Conservation (phyloP, 2,888 invertebrate species). For the Drosophila aldrichi region DNA sequence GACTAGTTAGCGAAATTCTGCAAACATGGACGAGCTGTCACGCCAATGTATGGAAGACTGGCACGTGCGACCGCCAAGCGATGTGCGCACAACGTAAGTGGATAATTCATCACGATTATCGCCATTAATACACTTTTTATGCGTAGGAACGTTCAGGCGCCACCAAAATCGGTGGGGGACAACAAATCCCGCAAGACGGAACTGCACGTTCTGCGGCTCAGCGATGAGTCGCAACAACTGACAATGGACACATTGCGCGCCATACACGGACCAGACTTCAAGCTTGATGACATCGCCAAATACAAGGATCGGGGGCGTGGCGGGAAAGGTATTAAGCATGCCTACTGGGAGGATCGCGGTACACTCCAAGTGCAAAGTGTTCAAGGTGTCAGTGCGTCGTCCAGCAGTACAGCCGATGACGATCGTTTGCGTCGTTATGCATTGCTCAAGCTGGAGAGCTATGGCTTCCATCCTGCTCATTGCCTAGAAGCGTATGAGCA, state of each 20-base stretch:
- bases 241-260: slow-evolving; percentile 90
- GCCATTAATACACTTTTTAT: neutral
- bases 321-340: slow-evolving; percentile 88
- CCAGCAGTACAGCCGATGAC: slow-evolving; percentile 84
- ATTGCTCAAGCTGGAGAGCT: slow-evolving; percentile 90
- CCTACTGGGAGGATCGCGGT: slow-evolving; percentile 92
- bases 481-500: slow-evolving; percentile 90
- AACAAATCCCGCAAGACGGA: slow-evolving; percentile 89
- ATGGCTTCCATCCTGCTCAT: slow-evolving; percentile 91
- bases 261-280: slow-evolving; percentile 90
- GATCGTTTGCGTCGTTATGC: slow-evolving; percentile 90
- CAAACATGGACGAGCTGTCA: slow-evolving; percentile 87
- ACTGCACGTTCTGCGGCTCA: slow-evolving; percentile 90
- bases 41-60: slow-evolving; percentile 88
- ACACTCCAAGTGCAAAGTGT: slow-evolving; percentile 89
- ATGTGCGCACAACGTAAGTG: slow-evolving; percentile 87
- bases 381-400: slow-evolving; percentile 80
- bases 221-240: slow-evolving; percentile 89
- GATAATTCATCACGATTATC: neutral
- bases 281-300: slow-evolving; percentile 86
- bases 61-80: slow-evolving; percentile 88
- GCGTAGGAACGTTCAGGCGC: slow-evolving; percentile 83
- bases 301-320: slow-evolving; percentile 89
- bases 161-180: slow-evolving; percentile 84
- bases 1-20: neutral